Base-by-base conservation (phyloP, 2,113 vertebrate species). In the Struthio camelus region DNA sequence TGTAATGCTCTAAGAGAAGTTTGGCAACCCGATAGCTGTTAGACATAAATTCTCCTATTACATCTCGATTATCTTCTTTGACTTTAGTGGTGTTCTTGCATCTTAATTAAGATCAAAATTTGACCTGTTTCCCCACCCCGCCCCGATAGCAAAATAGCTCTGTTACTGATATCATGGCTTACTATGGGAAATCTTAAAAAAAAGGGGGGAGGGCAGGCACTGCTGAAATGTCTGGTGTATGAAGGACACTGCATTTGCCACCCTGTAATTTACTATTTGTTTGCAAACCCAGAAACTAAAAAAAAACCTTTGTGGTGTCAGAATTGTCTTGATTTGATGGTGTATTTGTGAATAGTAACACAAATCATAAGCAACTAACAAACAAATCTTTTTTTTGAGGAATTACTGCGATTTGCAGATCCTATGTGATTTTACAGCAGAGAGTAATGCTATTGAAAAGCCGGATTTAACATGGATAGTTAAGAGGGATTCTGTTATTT, bases 361-460 rank as follows among this genome's bases (percentile, higher is more conserved):
- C 9, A 66, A 80, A 38, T 67, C 13, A 76, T 28, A 85, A 89
- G 14, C 48, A 90, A 54, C 20, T 69, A 69, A 70, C 18, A 92
- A 90, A 4, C 2, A 75, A 75, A 81, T 86, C 15, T 27, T 18
- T 17, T 36, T 87, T 84, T 66, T 78, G 44, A 94, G 67, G 64
- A 91, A 88, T 91, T 95, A 67, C n/a, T 88, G 32, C 0, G 17
- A 73, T 87, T 93, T 97, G 54, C 28, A 75, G 67, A 85, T 91
- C 46, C 64, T 83, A 2, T 85, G 92, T 91, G 70, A 64, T 94
- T 95, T 94, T 87, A 67, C n/a, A 91, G 81, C 67, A 70, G 53
- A 80, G 59, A 65, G 17, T 85, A 96, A 80, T 67, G 51, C 93
- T 71, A 24, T 73, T 66, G 76, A 93, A 94, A 93, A 95, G 51